Base-by-base conservation (phyloP, 2,888 invertebrate species). In the Andrena haemorrhoa region DNA sequence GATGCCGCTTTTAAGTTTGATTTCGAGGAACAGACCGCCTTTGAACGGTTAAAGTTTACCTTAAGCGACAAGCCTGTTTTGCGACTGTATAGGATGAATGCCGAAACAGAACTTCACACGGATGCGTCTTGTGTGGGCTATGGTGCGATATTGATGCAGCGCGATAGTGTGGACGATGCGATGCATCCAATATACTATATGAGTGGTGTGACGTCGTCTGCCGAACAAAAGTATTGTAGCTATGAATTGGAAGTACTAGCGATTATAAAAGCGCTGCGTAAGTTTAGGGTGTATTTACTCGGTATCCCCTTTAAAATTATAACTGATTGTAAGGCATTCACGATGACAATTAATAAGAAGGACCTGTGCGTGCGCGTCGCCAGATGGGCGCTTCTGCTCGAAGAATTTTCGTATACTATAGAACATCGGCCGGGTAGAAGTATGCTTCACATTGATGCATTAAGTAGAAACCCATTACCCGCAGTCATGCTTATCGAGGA, bases 271-370 rank as follows among this genome's bases (percentile, higher is more conserved):
- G 51, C 70, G 0, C 10, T 76, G 0, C 51, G 29, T 8, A 63
- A 51, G 10, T 76, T 65, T 33, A 53, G 76, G 5, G 58, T 76
- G 1, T 76, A 76, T 3, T 33, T 76, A 2, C 12, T 70, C 1
- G 68, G 75, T 1, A 35, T 26, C 7, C 4, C 4, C 0, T 74
- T 74, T 31, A 74, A 65, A 49, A 66, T 74, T 1, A 49, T 85
- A 1, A 88, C 85, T 0, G 86, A 86, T 58, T 88, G 84, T 56
- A 63, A 56, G 0, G 84, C 85, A 0, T 85, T 86, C 2, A 23
- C 61, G 12, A 51, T 77, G 26, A 85, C 85, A 0, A 63, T 86
- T 75, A 63, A 68, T 8, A 85, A 83, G n/a, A 61, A 53, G n/a
- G 87, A 87, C 26, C 63, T 85, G 1, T 41, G 41, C 16, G 41